Evolutionary conservation across 2,888 invertebrate genomes (phyloP).

Genomic region (Xylota segnis): DNA sequence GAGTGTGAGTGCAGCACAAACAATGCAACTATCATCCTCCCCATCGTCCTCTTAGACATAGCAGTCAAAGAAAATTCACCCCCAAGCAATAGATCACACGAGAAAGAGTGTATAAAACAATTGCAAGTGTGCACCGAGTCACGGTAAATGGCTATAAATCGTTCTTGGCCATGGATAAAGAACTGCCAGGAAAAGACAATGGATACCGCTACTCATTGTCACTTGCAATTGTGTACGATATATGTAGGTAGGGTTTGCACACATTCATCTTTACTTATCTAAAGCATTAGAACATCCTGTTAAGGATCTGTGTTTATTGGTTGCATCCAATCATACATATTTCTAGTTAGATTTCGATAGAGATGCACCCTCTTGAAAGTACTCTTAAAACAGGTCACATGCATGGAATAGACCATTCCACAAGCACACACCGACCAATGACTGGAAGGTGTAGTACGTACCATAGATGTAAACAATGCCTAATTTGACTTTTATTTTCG

Average conservation of each 20-base stretch:
- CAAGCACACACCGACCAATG: neutral
- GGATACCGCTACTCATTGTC: constrained; percentile 71
- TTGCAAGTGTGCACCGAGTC: constrained; percentile 73
- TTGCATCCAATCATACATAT: constrained; percentile 46
- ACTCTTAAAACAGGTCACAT: neutral
- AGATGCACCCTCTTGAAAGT: constrained; percentile 22
- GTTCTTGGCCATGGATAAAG: constrained; percentile 70
- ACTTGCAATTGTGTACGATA: constrained; percentile 62
- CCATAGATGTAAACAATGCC: constrained; percentile 34
- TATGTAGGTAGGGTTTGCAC: neutral
- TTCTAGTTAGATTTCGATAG: constrained; percentile 49
- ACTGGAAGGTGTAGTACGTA: neutral
- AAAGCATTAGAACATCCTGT: constrained; percentile 33
- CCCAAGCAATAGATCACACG: constrained; percentile 65
- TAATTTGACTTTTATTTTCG: constrained; percentile 61
- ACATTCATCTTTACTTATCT: constrained; percentile 15
- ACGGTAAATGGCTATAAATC: constrained; percentile 74
- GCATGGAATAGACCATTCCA: neutral
- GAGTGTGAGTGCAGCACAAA: constrained; percentile 19
- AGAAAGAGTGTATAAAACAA: constrained; percentile 67
- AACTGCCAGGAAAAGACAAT: constrained; percentile 63
- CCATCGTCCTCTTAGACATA: constrained; percentile 39
- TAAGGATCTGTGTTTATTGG: constrained; percentile 55
- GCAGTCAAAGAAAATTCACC: constrained; percentile 57
- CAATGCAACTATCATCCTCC: constrained; percentile 31